These are phyloP conservation scores for Pseudanteris insignis DNA, from an alignment of 2,888 invertebrate species.

Conservation along the genomic window DNA sequence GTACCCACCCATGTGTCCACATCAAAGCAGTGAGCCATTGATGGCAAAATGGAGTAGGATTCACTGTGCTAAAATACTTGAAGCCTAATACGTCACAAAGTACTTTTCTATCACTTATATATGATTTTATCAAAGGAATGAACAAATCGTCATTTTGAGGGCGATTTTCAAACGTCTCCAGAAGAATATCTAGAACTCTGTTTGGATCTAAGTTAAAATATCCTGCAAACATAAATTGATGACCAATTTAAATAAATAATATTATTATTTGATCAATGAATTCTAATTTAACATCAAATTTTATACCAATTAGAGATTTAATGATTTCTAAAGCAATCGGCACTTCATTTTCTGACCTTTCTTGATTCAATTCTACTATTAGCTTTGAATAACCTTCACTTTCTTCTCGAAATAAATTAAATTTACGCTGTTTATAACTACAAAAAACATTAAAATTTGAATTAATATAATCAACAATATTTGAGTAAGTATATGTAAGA, in stretches of 20 bases:
- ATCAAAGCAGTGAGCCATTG: no score
- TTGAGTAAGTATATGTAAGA: not conserved
- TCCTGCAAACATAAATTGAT: no score
- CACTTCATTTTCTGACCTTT: slow-evolving; percentile 72
- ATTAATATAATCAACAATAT: not conserved
- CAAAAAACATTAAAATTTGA: slow-evolving; percentile 6
- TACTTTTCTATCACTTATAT: slow-evolving; percentile 87
- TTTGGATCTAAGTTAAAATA: slow-evolving; percentile 99
- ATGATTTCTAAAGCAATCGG: slow-evolving; percentile 85
- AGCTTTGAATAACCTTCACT: slow-evolving; percentile 99
- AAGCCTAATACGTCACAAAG: slow-evolving; percentile 95
- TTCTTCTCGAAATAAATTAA: slow-evolving; percentile 98
- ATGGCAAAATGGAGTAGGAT: slow-evolving; percentile 69
- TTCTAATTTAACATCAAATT: no score
- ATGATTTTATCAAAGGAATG: slow-evolving; percentile 85
- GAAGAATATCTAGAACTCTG: slow-evolving; percentile 92
- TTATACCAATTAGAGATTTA: slow-evolving; percentile 90
- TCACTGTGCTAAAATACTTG: slow-evolving; percentile 76
- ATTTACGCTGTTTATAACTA: slow-evolving; percentile 99
- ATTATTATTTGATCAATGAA: not conserved
- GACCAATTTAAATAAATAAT: no score
- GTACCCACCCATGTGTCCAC: no score
- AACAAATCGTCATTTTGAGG: slow-evolving; percentile 83
- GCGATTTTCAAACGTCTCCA: slow-evolving; percentile 95
- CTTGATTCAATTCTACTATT: slow-evolving; percentile 91